Percentiles rank a stretch among this genome's conserved stretches.
phyloP scores from a whole-genome alignment of 2,113 vertebrate genomes.

The Carlito syrichta region DNA sequence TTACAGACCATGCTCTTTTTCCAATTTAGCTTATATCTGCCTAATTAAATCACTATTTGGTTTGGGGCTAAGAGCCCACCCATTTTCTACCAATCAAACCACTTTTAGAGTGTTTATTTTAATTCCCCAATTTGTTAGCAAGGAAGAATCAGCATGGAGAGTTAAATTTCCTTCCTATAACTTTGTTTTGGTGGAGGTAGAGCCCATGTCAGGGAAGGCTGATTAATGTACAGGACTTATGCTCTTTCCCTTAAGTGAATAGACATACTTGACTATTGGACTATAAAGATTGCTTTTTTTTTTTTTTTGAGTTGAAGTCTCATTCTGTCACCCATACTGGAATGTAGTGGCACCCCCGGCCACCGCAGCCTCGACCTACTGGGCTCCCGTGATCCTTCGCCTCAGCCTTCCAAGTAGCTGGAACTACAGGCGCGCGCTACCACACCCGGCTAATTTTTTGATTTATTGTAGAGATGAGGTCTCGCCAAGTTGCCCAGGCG shows the following conservation, averaged over 20 bases:
- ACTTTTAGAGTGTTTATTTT: background rate
- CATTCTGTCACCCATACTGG: too few species aligned
- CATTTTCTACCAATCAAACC: background rate
- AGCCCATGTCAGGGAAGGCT: background rate
- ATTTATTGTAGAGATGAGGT: too few species aligned
- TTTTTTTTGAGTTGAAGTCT: background rate
- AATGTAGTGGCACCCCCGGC: too few species aligned
- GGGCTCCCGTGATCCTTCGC: too few species aligned
- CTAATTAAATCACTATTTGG: background rate
- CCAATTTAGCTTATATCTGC: background rate
- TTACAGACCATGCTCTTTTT: background rate
- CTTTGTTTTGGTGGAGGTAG: background rate
- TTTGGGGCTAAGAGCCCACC: background rate
- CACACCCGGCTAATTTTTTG: too few species aligned
- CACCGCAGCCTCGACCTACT: too few species aligned
- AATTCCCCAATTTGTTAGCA: background rate
- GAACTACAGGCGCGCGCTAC: too few species aligned
- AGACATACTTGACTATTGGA: background rate
- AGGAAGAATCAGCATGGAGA: background rate
- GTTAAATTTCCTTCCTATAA: background rate
- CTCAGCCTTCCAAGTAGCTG: too few species aligned
- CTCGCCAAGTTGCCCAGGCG: too few species aligned
- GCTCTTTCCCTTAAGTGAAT: background rate
- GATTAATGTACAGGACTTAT: background rate
- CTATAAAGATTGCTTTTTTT: conserved; percentile 3